Base-by-base conservation (phyloP, 2,888 invertebrate species). In the Habrosyne pyritoides region DNA sequence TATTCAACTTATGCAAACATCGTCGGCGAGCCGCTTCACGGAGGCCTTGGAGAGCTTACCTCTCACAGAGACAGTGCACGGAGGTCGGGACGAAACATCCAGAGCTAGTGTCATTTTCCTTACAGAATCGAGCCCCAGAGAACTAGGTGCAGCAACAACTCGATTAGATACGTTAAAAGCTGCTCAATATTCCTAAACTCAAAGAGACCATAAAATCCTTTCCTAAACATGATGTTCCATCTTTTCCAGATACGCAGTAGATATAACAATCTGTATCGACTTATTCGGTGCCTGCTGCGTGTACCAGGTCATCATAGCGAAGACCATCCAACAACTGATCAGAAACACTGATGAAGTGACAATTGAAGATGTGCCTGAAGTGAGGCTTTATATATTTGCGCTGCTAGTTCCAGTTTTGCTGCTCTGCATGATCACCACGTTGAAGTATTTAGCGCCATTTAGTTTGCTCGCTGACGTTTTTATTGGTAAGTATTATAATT, bases 281-380 rank as follows among this genome's bases (percentile, higher is more conserved):
- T 71, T 91, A 0, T 91, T 91, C 47, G 91, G 91, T 0, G 89
- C 91, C 0, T 91, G 91, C 60, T 89, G 89, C 58, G 90, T 90
- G 0, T 92, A 91, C 64, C 85, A 89, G 56, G 89, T 91, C 33
- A 91, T 91, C 21, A 91, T 91, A 67, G 91, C 90, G 0, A 89
- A 89, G 61, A 87, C 91, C 0, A 81, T 91, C 4, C 82, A 85
- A 53, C 88, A 89, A 57, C 61, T 91, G 1, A 65, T 83, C 0
- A 81, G 84, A 47, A 75, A 73, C 2, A 59, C 66, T 0, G 68
- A 73, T 0, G 74, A 63, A 0, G 59, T 74, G 4, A 55, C 28
- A 47, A 61, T 24, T 0, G 71, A 70, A 8, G 75, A 81, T 12
- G 50, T 83, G 14, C 70, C 79, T n/a, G 67, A 71, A 2, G 55